Evolutionary conservation across 2,888 invertebrate species (phyloP), one percentile per base, ranked within the genome.

Genomic region (Diachrysia chrysitis): DNA sequence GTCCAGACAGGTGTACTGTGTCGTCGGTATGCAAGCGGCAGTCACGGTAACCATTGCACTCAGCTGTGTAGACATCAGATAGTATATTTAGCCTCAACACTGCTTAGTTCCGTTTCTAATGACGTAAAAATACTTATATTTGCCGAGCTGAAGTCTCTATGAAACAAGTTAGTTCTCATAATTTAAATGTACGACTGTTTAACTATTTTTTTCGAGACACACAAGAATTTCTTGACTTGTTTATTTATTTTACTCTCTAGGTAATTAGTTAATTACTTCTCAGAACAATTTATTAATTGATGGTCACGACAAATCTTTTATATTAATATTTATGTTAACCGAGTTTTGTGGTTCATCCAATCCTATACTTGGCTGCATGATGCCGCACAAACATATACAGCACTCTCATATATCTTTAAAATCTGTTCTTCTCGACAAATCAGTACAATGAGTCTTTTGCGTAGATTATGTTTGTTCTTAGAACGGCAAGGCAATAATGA

Each of bases 401-500:
- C 10, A 32, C 10, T 10, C 32, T 32, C 7, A 32, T 1, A 32
- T 10, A 10, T 9, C 1, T 32, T 10, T 32, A 10, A 10, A 10
- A 32, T 32, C 32, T 10, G 25, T 3, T 12, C 3, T 42, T n/a
- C 21, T 19, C 7, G 42, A 61, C 54, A 32, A 71, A 66, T 58
- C 62, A 60, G 59, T 71, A 71, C 54, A 48, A 76, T 63, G 72
- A 46, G 46, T 35, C 63, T 57, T 76, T 66, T 71, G 48, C 66
- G 29, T 63, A 76, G 58, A 66, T 29, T 51, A 71, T 60, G 56
- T 17, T 23, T 53, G 53, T 71, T 71, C 51, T 46, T 58, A 63
- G 76, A 71, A 61, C 63, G 54, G 46, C 17, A 48, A 76, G 77
- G 74, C 72, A 72, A 76, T 63, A 72, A 76, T 71, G 63, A 76